Evolutionary conservation across 2,888 invertebrate species (phyloP), one percentile per base, ranked within the genome.

Genomic region (Caenorhabditis sinica): DNA sequence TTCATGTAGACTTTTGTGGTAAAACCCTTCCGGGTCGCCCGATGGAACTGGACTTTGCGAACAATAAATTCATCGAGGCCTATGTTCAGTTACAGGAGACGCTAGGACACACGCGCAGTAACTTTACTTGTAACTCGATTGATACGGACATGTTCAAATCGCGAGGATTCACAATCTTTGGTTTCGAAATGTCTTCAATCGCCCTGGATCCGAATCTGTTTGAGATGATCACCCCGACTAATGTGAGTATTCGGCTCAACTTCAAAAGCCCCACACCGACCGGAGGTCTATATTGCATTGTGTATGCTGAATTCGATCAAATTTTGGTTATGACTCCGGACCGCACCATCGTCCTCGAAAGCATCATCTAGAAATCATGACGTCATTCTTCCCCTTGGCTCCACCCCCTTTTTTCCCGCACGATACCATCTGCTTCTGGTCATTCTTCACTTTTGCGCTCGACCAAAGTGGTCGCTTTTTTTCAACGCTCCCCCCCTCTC

Each of bases 1-100:
- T 71, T 5, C 71, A 71, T 13, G 20, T 71, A 11, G 71, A 71
- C 20, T 58, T 56, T 71, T 71, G 71, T n/a, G 71, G 71, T 23
- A 23, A 1, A 17, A 58, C 71, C 1, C 17, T 40, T 3, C 71
- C 71, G 5, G 68, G 68, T 2, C 2, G 68, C 2, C 66, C 66
- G 2, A 36, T 69, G 33, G 20, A 30, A 9, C 8, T 69, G 30
- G 69, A 69, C 25, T 69, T 71, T 43, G 11, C 3, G 0, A 36
- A 25, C 3, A 56, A 49, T 43, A 36, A 45, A 11, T 71, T 45
- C 58, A 30, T 60, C 23, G 71, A 58, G 20, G 49, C 71, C 6
- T 71, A 58, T 25, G 17, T 71, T 6, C 23, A 30, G 17, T 6
- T 71, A 0, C 56, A 58, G 17, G 71, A 71, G 25, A 20, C 71